Evolutionary conservation across 37 sponge, comb jelly and placozoan genomes (phyloP).

Genomic region (Crambe crambe): DNA sequence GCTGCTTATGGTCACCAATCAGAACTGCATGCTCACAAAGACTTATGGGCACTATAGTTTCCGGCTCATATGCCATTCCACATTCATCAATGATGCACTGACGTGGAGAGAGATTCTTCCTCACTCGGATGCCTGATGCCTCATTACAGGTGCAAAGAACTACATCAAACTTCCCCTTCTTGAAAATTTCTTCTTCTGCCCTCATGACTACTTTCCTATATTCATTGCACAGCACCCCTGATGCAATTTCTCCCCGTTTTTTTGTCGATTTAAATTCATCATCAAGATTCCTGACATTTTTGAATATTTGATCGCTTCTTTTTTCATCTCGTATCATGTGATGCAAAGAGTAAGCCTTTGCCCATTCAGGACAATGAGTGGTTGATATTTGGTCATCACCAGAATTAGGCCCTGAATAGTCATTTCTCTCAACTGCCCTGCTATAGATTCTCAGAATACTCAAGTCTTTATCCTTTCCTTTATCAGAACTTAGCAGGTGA

Average conservation of each 20-base stretch:
- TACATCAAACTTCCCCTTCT: constrained; percentile 21
- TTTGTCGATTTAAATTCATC: constrained; percentile 1
- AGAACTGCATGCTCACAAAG: constrained; percentile 44
- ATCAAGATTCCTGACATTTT: constrained; percentile 5
- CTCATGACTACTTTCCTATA: neutral
- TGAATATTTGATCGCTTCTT: neutral
- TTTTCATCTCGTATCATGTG: constrained; percentile 10
- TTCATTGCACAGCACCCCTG: neutral
- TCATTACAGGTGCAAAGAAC: constrained; percentile 78
- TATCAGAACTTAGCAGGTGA: neutral
- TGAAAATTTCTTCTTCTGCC: constrained; percentile 13
- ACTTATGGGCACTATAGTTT: constrained; percentile 51
- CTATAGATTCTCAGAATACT: constrained; percentile 41
- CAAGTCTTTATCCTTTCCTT: constrained; percentile 4
- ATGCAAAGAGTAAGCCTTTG: constrained; percentile 38
- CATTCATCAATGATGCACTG: no score
- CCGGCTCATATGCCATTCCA: constrained; percentile 70
- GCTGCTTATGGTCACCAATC: no score
- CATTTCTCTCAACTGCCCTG: constrained; percentile 28
- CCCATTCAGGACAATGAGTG: neutral
- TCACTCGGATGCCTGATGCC: constrained; percentile 30
- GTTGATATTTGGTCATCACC: no score
- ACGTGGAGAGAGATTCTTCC: neutral
- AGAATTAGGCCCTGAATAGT: no score
- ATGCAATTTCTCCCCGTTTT: constrained; percentile 10